Base-by-base conservation (phyloP, 53 echinoderm and acorn worm genomes). In the Holothuria leucospilota region DNA sequence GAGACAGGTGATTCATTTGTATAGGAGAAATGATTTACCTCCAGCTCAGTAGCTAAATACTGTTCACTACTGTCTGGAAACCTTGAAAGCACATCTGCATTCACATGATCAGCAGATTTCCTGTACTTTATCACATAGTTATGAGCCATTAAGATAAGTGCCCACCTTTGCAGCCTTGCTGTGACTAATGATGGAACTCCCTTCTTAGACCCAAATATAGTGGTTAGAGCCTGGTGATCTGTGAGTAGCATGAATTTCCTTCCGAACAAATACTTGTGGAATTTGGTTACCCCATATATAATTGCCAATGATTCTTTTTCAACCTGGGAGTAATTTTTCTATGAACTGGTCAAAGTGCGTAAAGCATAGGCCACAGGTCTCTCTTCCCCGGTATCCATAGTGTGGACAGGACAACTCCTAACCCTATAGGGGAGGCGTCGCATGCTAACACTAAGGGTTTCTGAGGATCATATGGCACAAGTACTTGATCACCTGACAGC, bases 151-250 rank as follows among this genome's bases (percentile, higher is more conserved):
- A 90, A 62, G 41, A 86, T 86, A 20, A 90, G 49, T 23, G 86
- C 90, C 92, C 88, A 92, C 41, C 92, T 69, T 52, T 89, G 92
- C 75, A 92, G 71, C 62, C 89, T 85, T 46, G 92, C 92, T 85
- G 85, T 89, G 16, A 89, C 86, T 13, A 85, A 63, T 16, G 89
- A 85, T 58, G 86, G 88, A 61, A 92, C 62, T 62, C 92, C 92
- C 63, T 89, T 90, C 67, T 84, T 89, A 15, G 86, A 39, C 18
- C 79, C 86, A 30, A 85, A 81, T 34, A 92, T 85, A 11, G 86
- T 85, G 66, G 74, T 82, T 28, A 92, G 71, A 18, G 89, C 84
- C 39, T 91, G 30, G 75, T 87, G 91, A 75, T 91, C 91, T 60
- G 91, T 91, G 29, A 51, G 68, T 38, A 82, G 29, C 18, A 61